phyloP scores from a whole-genome alignment of 2,113 vertebrate species.

The Xiphophorus couchianus region DNA sequence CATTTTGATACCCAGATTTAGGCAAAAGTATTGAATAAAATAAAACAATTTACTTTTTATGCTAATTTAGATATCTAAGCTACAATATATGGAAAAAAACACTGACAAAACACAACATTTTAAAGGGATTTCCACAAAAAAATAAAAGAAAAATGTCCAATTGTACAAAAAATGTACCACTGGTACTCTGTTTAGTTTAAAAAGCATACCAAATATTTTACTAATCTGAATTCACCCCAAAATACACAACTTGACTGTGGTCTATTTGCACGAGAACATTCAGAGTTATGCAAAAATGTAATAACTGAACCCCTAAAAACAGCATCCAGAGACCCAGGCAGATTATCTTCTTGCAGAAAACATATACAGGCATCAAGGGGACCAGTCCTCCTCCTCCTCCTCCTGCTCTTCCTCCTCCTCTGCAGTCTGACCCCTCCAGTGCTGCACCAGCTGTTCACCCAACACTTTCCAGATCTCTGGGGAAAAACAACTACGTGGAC shows the following conservation, averaged over 20 bases:
- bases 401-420: neutral
- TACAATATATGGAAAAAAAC: neutral
- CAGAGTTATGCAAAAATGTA: neutral
- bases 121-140: too few relatives aligned
- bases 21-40: neutral
- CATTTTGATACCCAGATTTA: neutral
- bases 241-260: neutral
- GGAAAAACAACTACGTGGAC: slow-evolving; percentile 46
- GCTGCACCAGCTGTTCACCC: slow-evolving; percentile 44
- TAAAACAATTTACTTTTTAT: neutral
- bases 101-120: neutral
- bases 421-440: slow-evolving; percentile 7
- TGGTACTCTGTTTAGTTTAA: neutral
- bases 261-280: neutral
- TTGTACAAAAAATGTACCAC: neutral
- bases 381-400: neutral
- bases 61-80: neutral
- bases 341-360: neutral
- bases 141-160: neutral
- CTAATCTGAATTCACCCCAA: neutral
- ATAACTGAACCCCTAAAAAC: neutral
- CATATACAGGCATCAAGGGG: neutral
- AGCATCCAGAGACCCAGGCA: neutral
- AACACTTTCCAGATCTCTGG: slow-evolving; percentile 25
- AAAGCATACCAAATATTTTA: neutral